Evolutionary conservation across 2,113 vertebrate species (phyloP), one percentile per base, ranked within the genome.

Genomic region (Rhagologus leucostigma): DNA sequence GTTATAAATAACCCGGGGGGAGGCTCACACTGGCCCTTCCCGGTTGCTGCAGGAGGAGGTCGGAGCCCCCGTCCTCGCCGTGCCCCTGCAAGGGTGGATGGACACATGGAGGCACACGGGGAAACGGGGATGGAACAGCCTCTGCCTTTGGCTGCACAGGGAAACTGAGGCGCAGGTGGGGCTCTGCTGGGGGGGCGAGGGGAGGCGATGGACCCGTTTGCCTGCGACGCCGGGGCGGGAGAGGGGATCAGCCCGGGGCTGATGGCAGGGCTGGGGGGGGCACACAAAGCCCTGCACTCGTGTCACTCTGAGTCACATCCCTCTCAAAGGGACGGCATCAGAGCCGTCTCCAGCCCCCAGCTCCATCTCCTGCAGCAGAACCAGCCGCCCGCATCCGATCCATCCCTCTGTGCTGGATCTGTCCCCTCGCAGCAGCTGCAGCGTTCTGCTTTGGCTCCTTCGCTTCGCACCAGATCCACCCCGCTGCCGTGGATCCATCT

Each of bases 221-320:
- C 10, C n/a, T 4, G 2, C 0, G 1, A 3, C 12, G 22, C 29
- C 0, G 6, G 33, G 27, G 17, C 0, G 17, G 64, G 50, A 78
- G 85, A 65, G 13, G 49, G 68, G 9, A 53, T 29, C 23, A 30
- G 52, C 11, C 17, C 21, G 0, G 21, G 27, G 81, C 37, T 42
- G 41, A 10, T 49, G 52, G 57, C 67, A 57, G 67, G 20, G 85
- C 63, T 56, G 64, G 35, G 19, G 9, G 9, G n/a, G 24, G 3
- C 29, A 50, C 60, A 27, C 23, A 47, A 46, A 49, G 18, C 81
- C 76, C 9, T 17, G 63, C 2, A 11, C 82, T 90, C 3, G 7
- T 87, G 84, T 79, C 89, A 46, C 75, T 44, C 41, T 53, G 79
- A 92, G 83, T 85, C 75, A 80, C 85, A 87, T 56, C 83, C 64